Evolutionary conservation across 2,797 vertebrate genomes (phyloP).

Genomic region (Rousettus madagascariensis): DNA sequence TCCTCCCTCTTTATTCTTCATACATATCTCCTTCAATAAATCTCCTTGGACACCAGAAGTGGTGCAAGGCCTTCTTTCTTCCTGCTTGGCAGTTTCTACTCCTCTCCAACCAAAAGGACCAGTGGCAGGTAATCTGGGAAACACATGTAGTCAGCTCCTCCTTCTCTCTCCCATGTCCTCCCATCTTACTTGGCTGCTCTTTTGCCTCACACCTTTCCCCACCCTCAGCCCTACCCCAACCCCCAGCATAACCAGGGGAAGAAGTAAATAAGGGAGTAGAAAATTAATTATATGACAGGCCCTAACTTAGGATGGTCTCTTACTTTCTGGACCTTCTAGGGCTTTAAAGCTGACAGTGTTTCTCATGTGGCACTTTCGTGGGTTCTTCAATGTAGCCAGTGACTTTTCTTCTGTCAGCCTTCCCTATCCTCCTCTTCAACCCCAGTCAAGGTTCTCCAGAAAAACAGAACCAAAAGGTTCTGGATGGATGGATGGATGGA

Average conservation of each 20-base stretch:
- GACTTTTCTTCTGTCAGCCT: not conserved
- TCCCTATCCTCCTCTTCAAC: not conserved
- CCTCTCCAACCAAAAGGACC: not conserved
- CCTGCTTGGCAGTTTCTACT: not conserved
- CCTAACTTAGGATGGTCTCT: not conserved
- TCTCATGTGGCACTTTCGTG: not conserved
- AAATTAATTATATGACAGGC: not conserved
- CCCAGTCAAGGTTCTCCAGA: not conserved
- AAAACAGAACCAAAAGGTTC: not conserved
- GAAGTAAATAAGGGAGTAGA: not conserved
- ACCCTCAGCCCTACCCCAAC: too few relatives aligned
- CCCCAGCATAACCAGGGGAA: not conserved
- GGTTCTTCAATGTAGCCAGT: not conserved
- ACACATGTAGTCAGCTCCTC: not conserved
- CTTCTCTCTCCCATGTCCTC: not conserved
- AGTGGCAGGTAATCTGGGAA: not conserved
- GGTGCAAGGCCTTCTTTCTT: not conserved
- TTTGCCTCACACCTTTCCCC: not conserved
- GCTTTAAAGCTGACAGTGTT: not conserved
- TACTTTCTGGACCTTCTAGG: not conserved
- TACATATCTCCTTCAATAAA: not conserved
- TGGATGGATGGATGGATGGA: not conserved
- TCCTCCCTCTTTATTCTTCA: not conserved
- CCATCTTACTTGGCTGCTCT: not conserved
- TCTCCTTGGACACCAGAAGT: not conserved